Evolutionary conservation across 2,797 vertebrate species (phyloP).

Genomic region (Leptoclinus maculatus): DNA sequence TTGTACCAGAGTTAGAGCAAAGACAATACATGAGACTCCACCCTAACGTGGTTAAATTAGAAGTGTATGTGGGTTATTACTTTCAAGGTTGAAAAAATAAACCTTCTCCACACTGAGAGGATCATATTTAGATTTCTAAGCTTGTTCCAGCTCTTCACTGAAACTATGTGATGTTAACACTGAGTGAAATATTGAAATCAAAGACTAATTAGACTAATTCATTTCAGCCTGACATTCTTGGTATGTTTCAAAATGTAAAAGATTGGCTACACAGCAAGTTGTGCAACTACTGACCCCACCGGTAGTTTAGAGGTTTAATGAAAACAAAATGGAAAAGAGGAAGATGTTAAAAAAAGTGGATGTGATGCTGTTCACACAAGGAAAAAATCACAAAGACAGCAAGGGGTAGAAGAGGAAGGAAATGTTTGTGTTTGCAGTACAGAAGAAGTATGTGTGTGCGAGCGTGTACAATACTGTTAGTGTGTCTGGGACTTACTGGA

Average conservation of each 20-base stretch:
- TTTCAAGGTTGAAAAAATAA: not conserved
- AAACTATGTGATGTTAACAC: not conserved
- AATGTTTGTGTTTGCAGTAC: not conserved
- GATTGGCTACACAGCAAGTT: not conserved
- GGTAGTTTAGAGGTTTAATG: not conserved
- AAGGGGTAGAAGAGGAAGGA: slow-evolving; percentile 3
- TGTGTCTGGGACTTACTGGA: slow-evolving; percentile 57
- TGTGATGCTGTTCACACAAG: not conserved
- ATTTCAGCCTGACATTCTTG: not conserved
- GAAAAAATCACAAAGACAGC: slow-evolving; percentile 8
- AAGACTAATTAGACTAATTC: no score
- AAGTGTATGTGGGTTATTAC: not conserved
- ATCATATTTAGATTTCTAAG: not conserved
- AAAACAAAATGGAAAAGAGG: not conserved
- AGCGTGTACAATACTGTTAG: not conserved
- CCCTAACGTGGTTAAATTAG: not conserved
- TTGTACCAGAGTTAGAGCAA: not conserved
- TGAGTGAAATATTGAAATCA: not conserved
- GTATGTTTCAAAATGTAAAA: not conserved
- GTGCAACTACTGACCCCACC: not conserved
- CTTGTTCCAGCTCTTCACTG: not conserved
- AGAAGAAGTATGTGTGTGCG: not conserved
- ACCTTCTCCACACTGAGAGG: not conserved
- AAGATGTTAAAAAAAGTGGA: not conserved
- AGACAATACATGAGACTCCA: not conserved